A percentile compares a stretch with the other conserved stretches of the same genome.
Conservation (phyloP, 2,113 vertebrate species). For the Perca flavescens region DNA sequence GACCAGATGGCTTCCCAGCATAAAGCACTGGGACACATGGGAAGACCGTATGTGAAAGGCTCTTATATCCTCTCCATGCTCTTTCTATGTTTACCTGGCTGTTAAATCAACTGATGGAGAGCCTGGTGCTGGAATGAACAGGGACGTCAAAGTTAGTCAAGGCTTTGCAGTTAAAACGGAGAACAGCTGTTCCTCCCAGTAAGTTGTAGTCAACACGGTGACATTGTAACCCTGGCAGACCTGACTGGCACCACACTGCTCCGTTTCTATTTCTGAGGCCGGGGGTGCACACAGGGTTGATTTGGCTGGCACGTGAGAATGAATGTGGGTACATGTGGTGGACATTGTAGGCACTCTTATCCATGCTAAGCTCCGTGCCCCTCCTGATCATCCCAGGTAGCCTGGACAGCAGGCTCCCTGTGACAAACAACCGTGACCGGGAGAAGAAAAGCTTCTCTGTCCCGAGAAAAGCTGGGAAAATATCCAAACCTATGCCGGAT, state of each 20-base stretch:
- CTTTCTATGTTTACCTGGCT: conserved; percentile 40
- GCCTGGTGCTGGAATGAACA: conserved; percentile 30
- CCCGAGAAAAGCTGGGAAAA: conserved; percentile 47
- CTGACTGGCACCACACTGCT: conserved; percentile 41
- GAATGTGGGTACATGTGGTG: conserved; percentile 46
- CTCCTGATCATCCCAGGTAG: conserved; percentile 63
- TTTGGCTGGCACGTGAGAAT: conserved; percentile 46
- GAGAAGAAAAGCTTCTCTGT: conserved; percentile 57
- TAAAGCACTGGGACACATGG: conserved; percentile 47
- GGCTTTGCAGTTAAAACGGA: conserved; percentile 23
- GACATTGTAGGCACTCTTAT: conserved; percentile 28
- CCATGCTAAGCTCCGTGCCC: conserved; percentile 23
- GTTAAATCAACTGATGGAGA: conserved; percentile 18
- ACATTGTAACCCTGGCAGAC: conserved; percentile 62
- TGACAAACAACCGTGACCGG: conserved; percentile 27
- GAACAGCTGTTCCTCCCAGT: conserved; percentile 57
- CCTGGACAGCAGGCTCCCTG: conserved; percentile 7
- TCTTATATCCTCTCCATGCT: conserved; percentile 27
- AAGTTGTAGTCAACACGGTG: conserved; percentile 31
- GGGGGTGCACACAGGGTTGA: conserved; percentile 25
- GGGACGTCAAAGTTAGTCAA: conserved; percentile 12
- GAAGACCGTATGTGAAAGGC: conserved; percentile 44
- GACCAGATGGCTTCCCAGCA: conserved; percentile 77
- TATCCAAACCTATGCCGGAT: conserved; percentile 49
- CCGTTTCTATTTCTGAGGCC: conserved; percentile 60